Conservation (phyloP, 2,113 vertebrate genomes). For the Anhinga anhinga region DNA sequence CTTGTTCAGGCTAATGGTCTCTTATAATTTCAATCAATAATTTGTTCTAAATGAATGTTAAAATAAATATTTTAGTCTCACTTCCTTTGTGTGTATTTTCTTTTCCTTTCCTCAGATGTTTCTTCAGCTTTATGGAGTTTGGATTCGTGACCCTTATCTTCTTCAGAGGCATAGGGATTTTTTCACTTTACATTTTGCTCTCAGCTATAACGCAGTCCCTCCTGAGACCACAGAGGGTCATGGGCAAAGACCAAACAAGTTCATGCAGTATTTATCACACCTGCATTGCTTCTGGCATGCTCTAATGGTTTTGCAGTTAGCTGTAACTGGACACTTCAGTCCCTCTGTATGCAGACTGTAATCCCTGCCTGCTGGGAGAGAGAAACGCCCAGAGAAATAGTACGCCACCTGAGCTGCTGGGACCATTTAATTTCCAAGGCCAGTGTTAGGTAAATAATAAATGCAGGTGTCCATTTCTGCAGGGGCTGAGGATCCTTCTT, state of each 20-base stretch:
- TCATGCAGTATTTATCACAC: background rate
- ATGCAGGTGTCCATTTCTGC: background rate
- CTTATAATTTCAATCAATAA: background rate
- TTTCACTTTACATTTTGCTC: background rate
- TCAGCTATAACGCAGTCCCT: background rate
- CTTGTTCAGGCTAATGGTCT: background rate
- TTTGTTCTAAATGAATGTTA: background rate
- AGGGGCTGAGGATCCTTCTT: background rate
- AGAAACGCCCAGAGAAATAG: background rate
- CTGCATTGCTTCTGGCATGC: background rate
- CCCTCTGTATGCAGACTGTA: background rate
- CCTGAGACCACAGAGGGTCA: background rate
- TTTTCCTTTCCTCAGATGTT: background rate
- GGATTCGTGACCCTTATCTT: background rate
- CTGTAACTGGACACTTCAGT: background rate
- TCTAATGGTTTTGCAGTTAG: background rate
- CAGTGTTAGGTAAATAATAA: background rate
- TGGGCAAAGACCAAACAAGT: background rate
- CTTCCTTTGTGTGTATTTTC: background rate
- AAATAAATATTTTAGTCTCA: background rate
- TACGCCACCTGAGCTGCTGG: background rate
- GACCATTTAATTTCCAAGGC: background rate
- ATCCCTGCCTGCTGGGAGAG: background rate
- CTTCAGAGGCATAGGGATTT: background rate
- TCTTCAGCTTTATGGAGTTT: background rate